A percentile compares a stretch with the other conserved stretches of the same genome.
Conservation (phyloP, 2,797 vertebrate species). For the Thripadectes ignobilis region DNA sequence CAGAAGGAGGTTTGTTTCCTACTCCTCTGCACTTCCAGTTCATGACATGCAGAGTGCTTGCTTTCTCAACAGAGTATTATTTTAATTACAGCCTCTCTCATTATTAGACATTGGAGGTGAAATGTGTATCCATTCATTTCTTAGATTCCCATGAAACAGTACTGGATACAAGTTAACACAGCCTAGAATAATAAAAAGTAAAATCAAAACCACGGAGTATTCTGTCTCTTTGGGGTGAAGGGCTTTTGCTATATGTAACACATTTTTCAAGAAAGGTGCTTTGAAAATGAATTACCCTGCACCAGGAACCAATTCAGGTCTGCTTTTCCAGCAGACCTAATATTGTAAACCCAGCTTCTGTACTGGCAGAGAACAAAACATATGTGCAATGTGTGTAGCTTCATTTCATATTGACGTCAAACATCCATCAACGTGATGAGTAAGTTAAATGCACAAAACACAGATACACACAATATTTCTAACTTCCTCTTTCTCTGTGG, state of each 20-base stretch:
- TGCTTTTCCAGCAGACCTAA: neutral
- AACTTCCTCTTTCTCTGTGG: neutral
- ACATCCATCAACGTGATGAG: neutral
- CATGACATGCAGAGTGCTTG: neutral
- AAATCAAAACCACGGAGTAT: neutral
- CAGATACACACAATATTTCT: neutral
- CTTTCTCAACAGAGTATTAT: neutral
- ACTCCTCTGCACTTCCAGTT: conserved; percentile 7
- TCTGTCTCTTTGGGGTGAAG: neutral
- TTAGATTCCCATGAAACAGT: neutral
- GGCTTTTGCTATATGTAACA: neutral
- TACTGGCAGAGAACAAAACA: neutral
- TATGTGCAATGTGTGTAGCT: neutral
- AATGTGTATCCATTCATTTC: neutral
- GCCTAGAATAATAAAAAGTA: neutral
- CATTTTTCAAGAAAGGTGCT: neutral
- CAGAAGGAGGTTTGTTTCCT: neutral
- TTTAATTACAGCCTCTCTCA: neutral
- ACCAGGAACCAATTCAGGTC: neutral
- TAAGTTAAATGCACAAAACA: neutral
- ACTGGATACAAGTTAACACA: neutral
- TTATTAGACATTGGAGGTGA: neutral
- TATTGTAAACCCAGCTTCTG: neutral
- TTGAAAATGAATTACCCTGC: neutral
- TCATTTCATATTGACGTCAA: neutral